Evolutionary conservation across 2,888 invertebrate genomes (phyloP), one percentile per base, ranked within the genome.

Genomic region (Plagodis dolabraria): DNA sequence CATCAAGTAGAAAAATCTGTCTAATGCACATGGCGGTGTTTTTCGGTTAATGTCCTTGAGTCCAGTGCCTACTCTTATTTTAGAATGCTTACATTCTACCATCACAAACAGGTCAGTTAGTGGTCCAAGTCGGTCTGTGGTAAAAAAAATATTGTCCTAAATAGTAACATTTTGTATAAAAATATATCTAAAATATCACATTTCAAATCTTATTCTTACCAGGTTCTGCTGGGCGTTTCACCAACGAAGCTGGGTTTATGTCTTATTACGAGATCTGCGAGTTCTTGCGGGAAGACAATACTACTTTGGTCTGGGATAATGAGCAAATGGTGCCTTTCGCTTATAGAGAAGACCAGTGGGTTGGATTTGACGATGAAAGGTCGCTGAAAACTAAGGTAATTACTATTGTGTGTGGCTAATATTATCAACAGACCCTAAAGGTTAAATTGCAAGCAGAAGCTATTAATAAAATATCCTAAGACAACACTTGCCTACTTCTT

Each of bases 291-390:
- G 96, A 96, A 67, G 96, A 97, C 70, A 98, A 98, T 80, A 98
- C 98, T 0, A 98, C 98, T 0, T 93, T 98, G 5, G 98, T 98
- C 0, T 98, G 98, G 98, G 98, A 98, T 81, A 98, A 98, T 67
- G 98, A 98, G 72, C 98, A 98, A 79, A 97, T 98, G 93, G 98
- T 98, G 55, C 99, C 99, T 7, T 99, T 99, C 83, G 98, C 98
- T 0, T 98, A 98, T 86, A 95, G 96, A 67, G 96, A 94, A 6
- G 96, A 98, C 83, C 98, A 98, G 72, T 98, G 98, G 98, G 97
- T 98, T 35, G 98, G 98, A 60, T 98, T 98, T 72, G 98, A 98
- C 77, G 98, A 98, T 76, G 98, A 98, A 76, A 94, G 98, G 71
- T 97, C 97, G 72, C 94, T 98, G 22, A 96, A 97, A 77, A 97